Percentiles rank a stretch among this genome's conserved stretches.
Conservation (phyloP, 23 tunicate species). For the Halocynthia roretzi region DNA sequence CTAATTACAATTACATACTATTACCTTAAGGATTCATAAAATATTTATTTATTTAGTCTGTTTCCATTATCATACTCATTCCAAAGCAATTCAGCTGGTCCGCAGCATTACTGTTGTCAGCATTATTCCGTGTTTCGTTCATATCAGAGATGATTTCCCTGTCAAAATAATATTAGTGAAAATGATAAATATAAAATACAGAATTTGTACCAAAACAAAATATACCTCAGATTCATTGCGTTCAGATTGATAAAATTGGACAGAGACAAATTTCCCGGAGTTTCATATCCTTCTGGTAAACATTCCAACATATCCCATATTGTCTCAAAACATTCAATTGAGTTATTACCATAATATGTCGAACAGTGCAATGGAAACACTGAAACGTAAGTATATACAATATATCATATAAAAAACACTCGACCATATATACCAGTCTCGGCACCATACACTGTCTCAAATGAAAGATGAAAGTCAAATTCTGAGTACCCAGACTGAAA, state of each 20-base stretch:
- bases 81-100: conserved; percentile 25
- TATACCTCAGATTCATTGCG: background rate
- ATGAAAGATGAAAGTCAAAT: no score
- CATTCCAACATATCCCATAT: background rate
- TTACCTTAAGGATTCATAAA: background rate
- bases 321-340: conserved; percentile 6
- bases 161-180: background rate
- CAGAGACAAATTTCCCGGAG: conserved; percentile 1
- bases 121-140: background rate
- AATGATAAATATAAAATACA: background rate
- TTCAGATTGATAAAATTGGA: background rate
- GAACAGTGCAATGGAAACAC: conserved; percentile 9
- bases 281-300: background rate
- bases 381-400: background rate
- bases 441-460: no score
- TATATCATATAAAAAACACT: no score
- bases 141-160: background rate
- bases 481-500: no score
- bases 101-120: conserved; percentile 2
- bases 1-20: conserved; percentile 5
- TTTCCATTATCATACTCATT: conserved; percentile 12
- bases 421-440: no score
- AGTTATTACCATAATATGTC: background rate
- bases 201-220: background rate
- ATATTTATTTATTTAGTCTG: background rate